These are phyloP conservation scores for Catharus bicknelli DNA, from an alignment of 2,113 vertebrate genomes.

Conservation along the genomic window DNA sequence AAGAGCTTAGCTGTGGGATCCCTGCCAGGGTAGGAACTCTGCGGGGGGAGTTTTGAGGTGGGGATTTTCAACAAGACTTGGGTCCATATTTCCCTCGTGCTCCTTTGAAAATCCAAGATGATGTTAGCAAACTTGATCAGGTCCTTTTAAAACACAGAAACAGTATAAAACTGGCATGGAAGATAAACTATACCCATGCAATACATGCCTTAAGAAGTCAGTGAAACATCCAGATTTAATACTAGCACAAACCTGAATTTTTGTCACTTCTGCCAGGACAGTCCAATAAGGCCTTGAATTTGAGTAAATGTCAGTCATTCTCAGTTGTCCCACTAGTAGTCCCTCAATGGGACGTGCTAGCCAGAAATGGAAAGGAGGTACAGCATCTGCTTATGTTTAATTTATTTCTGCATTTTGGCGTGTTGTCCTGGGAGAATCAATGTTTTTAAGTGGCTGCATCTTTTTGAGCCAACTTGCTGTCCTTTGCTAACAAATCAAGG, in stretches of 20 bases:
- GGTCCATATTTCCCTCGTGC: not conserved
- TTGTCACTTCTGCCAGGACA: constrained; percentile 52
- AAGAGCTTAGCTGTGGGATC: constrained; percentile 60
- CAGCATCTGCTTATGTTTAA: constrained; percentile 69
- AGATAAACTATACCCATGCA: not conserved
- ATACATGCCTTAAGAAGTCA: not conserved
- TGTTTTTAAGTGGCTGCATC: constrained; percentile 69
- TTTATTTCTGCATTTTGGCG: constrained; percentile 67
- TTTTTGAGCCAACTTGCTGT: constrained; percentile 63
- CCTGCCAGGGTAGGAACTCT: constrained; percentile 63
- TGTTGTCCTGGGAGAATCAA: constrained; percentile 52
- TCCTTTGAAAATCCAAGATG: not conserved
- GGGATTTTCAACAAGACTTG: constrained; percentile 2
- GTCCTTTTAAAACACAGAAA: constrained; percentile 49
- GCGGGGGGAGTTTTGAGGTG: not conserved
- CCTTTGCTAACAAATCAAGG: constrained; percentile 62
- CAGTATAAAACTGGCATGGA: constrained; percentile 7
- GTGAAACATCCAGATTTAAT: constrained; percentile 37
- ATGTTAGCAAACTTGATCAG: constrained; percentile 17
- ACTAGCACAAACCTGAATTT: constrained; percentile 55
- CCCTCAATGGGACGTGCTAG: constrained; percentile 54
- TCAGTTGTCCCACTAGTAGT: constrained; percentile 53
- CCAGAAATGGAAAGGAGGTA: constrained; percentile 61
- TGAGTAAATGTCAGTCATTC: constrained; percentile 64
- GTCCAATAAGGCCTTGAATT: constrained; percentile 45